A percentile compares a stretch with the other conserved stretches of the same genome.
These are phyloP conservation scores for Turdus rufiventris DNA, from an alignment of 2,113 vertebrate species.

Conservation along the genomic window DNA sequence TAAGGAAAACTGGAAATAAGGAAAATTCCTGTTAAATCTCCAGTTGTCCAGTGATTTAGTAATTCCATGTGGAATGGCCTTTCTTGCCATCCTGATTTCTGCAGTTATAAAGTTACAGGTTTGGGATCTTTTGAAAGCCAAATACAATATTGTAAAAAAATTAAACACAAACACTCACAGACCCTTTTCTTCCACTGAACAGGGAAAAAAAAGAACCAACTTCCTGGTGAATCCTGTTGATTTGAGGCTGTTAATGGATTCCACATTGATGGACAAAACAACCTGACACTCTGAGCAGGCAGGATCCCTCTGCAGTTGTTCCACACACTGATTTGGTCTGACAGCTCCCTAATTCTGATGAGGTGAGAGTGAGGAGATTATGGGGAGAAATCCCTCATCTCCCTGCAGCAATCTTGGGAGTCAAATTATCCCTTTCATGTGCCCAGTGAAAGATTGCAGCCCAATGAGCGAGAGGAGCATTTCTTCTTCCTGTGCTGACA, in stretches of 20 bases:
- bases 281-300: not conserved
- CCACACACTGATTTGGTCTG: not conserved
- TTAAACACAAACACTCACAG: not conserved
- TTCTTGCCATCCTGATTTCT: not conserved
- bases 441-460: constrained; percentile 37
- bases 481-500: constrained; percentile 38
- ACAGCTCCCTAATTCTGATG: constrained; percentile 52
- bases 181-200: not conserved
- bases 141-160: not conserved
- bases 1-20: not conserved
- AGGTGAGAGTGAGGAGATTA: constrained; percentile 55
- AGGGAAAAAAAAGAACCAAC: not conserved
- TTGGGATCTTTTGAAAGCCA: not conserved
- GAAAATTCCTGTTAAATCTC: not conserved
- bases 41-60: not conserved
- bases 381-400: constrained; percentile 45
- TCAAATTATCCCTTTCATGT: constrained; percentile 53
- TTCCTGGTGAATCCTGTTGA: not conserved
- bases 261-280: not conserved
- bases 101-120: not conserved
- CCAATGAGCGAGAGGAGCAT: not conserved
- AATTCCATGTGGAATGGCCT: rapidly evolving
- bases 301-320: not conserved
- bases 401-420: not conserved
- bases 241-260: not conserved